These are phyloP conservation scores for Saturnia pavonia DNA, from an alignment of 2,888 invertebrate species.

Conservation along the genomic window DNA sequence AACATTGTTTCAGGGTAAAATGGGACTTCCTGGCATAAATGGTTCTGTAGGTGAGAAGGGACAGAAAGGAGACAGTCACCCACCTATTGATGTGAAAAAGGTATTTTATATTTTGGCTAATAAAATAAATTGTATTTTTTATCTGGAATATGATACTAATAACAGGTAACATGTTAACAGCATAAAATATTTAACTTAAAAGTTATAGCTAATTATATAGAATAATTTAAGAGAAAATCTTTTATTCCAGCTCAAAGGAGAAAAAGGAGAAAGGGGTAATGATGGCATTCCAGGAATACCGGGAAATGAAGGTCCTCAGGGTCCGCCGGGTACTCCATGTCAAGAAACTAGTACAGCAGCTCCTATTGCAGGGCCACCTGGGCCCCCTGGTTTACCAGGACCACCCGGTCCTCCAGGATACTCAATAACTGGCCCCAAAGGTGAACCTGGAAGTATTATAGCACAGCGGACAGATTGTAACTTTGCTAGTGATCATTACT, in stretches of 20 bases:
- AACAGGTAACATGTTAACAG: no score
- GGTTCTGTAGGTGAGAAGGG: conserved; percentile 53
- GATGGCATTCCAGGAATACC: conserved; percentile 45
- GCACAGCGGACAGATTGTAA: conserved; percentile 12
- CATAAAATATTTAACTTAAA: not conserved
- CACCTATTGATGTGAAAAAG: conserved; percentile 44
- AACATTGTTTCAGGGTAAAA: conserved; percentile 34
- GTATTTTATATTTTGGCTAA: conserved; percentile 35
- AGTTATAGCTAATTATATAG: not conserved
- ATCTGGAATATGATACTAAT: not conserved
- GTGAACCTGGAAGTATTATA: conserved; percentile 46
- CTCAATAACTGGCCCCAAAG: conserved; percentile 60
- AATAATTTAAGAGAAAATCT: conserved; percentile 14
- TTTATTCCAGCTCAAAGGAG: conserved; percentile 54
- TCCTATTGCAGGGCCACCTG: conserved; percentile 23
- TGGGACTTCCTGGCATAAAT: conserved; percentile 40
- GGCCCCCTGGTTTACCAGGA: conserved; percentile 39
- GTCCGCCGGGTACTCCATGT: conserved; percentile 36
- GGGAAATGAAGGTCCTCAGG: conserved; percentile 47
- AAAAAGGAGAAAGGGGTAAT: conserved; percentile 58
- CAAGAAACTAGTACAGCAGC: conserved; percentile 21
- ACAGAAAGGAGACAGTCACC: conserved; percentile 57
- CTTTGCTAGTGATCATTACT: conserved; percentile 7
- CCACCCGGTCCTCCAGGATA: conserved; percentile 40
- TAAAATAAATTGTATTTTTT: not conserved